Percentiles rank a stretch among this genome's conserved stretches.
Evolutionary conservation across 1,140 invertebrate species (phyloP).

Genomic region (Camponotus pennsylvanicus): DNA sequence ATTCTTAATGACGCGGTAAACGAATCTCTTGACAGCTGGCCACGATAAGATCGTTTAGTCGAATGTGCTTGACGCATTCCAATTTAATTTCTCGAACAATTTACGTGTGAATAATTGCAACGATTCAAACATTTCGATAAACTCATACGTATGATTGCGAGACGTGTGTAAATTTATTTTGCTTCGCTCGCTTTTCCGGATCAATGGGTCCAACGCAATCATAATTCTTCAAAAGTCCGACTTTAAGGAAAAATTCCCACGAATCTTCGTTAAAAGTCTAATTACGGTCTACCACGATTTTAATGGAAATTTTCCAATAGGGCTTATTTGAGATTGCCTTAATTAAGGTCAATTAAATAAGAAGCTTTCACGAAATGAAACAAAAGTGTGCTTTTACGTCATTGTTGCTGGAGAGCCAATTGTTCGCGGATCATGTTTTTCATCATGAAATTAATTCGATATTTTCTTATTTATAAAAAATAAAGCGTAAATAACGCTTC

Average conservation of each 20-base stretch:
- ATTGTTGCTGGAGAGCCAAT: neutral
- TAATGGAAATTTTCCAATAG: slow-evolving; percentile 22
- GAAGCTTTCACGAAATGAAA: neutral
- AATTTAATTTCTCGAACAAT: slow-evolving; percentile 27
- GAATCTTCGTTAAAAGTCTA: neutral
- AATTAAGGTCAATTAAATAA: slow-evolving; percentile 26
- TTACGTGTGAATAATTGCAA: slow-evolving; percentile 19
- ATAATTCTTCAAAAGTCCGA: neutral
- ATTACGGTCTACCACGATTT: neutral
- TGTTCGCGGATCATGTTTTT: neutral
- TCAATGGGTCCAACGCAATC: neutral
- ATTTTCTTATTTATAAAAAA: slow-evolving; percentile 9
- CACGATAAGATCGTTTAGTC: slow-evolving; percentile 18
- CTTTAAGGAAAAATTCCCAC: neutral
- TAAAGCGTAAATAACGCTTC: slow-evolving; percentile 11
- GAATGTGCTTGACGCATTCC: slow-evolving; percentile 31
- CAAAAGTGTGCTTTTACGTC: neutral
- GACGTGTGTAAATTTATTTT: neutral
- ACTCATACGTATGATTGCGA: neutral
- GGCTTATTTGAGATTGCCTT: slow-evolving; percentile 1
- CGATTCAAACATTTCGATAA: neutral
- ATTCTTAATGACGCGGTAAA: slow-evolving; percentile 58
- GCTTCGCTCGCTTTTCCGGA: too few relatives aligned
- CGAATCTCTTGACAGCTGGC: neutral
- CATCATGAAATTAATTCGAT: neutral